Evolutionary conservation across 1,140 invertebrate species (phyloP).

Genomic region (Plodia interpunctella): DNA sequence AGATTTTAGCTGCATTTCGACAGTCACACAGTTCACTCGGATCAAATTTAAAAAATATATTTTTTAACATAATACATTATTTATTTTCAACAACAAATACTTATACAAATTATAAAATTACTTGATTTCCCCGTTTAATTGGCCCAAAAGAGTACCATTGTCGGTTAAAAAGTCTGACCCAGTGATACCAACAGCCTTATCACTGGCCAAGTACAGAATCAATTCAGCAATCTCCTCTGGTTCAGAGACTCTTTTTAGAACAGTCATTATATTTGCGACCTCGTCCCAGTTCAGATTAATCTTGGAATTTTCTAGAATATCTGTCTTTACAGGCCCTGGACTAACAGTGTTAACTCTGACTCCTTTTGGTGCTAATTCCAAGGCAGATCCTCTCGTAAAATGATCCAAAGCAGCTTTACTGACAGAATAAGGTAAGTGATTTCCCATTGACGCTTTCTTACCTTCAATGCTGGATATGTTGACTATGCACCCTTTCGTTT

Average conservation of each 20-base stretch:
- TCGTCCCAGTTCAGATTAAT: conserved; percentile 9
- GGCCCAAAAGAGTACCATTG: conserved; percentile 15
- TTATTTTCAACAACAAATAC: no score
- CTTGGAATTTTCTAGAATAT: conserved; percentile 67
- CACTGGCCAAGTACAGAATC: conserved; percentile 27
- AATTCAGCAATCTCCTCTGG: conserved; percentile 29
- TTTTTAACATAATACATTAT: no score
- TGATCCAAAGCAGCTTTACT: conserved; percentile 92
- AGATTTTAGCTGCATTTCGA: no score
- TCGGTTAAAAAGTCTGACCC: conserved; percentile 24
- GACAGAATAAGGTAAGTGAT: conserved; percentile 83
- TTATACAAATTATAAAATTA: no score
- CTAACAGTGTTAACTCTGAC: conserved; percentile 90
- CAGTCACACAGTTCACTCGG: no score
- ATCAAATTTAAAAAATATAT: no score
- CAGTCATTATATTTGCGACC: conserved; percentile 4
- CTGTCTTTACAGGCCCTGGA: conserved; percentile 85
- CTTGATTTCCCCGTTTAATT: no score
- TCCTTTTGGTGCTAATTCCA: conserved; percentile 85
- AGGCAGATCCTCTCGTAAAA: conserved; percentile 85
- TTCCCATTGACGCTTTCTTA: conserved; percentile 80
- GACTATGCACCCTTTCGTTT: conserved; percentile 83
- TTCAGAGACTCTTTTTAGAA: conserved; percentile 21
- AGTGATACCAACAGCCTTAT: conserved; percentile 31
- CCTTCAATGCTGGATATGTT: conserved; percentile 85